Evolutionary conservation across 2,797 vertebrate genomes (phyloP).

Genomic region (Cynopterus sphinx): DNA sequence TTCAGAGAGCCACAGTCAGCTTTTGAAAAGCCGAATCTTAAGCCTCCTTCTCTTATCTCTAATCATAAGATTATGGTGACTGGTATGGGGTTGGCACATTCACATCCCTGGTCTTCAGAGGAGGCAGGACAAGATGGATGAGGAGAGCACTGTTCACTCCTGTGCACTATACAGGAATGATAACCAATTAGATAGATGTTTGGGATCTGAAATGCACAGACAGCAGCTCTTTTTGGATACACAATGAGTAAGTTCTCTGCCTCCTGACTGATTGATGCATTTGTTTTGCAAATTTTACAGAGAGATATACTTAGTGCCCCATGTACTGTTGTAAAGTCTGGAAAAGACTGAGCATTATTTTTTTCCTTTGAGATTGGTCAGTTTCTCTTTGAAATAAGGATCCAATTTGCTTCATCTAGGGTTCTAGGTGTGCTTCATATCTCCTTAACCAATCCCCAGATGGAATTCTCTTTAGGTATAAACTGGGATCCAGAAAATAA

Average conservation of each 20-base stretch:
- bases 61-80: not conserved
- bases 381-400: conserved; percentile 4
- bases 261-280: not conserved
- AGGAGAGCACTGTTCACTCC: not conserved
- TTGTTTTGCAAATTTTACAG: not conserved
- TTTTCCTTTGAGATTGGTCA: not conserved
- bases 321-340: not conserved
- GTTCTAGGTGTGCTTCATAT: not conserved
- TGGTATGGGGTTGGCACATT: fast-evolving
- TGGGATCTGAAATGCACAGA: not conserved
- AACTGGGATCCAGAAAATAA: not conserved
- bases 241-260: not conserved
- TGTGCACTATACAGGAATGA: not conserved
- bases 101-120: not conserved
- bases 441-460: not conserved
- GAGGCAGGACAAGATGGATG: not conserved
- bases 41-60: not conserved
- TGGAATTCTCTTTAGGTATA: not conserved
- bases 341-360: not conserved
- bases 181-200: not conserved
- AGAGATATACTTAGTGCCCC: not conserved
- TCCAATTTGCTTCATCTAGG: not conserved
- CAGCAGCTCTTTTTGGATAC: not conserved
- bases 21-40: not conserved
- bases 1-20: not conserved